Evolutionary conservation across 2,888 invertebrate genomes (phyloP), one percentile per base, ranked within the genome.

Genomic region (Shargacucullia verbasci): DNA sequence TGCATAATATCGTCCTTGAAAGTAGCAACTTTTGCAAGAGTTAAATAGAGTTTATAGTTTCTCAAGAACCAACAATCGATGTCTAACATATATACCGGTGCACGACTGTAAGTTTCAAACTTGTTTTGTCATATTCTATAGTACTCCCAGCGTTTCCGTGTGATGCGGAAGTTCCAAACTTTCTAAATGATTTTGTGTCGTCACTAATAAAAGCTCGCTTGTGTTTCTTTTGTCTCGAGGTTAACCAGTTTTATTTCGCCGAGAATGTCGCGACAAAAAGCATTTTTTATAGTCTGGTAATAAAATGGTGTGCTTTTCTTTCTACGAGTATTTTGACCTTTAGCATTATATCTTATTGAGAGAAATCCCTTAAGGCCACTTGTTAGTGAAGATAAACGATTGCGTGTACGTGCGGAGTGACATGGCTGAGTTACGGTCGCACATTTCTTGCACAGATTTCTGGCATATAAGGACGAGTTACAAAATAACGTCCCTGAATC

Each of bases 1-100:
- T 92, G 91, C 89, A 91, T 91, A 91, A 89, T 87, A 83, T 71
- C 85, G 90, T 88, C 90, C 91, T 91, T 89, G 88, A 85, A 85
- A 81, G 78, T 86, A 73, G 82, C 64, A 84, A 85, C 74, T 85
- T 87, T 84, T 82, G 83, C 84, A 75, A 85, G 79, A 85, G 79
- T 87, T 84, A 62, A 81, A 77, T 80, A 75, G 80, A 82, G 83
- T 80, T 83, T 77, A 75, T 77, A 76, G 81, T 80, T 70, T 67
- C 73, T 75, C 76, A 81, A 72, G 80, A 59, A 59, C 74, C 70
- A 45, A 71, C 73, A 78, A 82, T 81, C 75, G 79, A 79, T 80
- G 74, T 71, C 71, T 79, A 59, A 72, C 68, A 75, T 73, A 78
- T 78, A 77, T 78, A 78, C 75, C 66, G 73, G 70, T 73, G 75